Base-by-base conservation (phyloP, 2,113 vertebrate genomes). In the Thoracochromis brauschi region DNA sequence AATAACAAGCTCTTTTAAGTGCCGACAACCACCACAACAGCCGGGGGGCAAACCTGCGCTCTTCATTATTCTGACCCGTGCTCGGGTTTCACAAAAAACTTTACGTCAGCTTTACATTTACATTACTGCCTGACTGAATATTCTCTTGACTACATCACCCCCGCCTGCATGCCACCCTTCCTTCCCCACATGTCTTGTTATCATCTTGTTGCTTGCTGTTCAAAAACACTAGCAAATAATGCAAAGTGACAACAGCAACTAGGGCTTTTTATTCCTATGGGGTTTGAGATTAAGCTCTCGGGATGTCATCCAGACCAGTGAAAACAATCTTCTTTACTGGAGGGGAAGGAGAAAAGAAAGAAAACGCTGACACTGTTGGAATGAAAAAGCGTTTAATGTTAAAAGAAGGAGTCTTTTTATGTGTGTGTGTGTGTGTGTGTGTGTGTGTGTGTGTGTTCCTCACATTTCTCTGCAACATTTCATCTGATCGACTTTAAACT, bases 11-110 rank as follows among this genome's bases (percentile, higher is more conserved):
- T 84, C 65, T 88, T 91, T 85, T 84, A 90, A 88, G 78, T 13
- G 26, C 88, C 84, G 87, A 94, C 92, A 89, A 83, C 49, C 80
- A 84, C 71, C 82, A 92, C 47, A 92, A 93, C 89, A 93, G 87
- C 92, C 81, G 9, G 81, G 60, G 49, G 90, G 87, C 65, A 83
- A 88, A 80, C 60, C 85, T 78, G 91, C 53, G 3, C 16, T 78
- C 31, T 90, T 93, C 71, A 92, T 85, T 88, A 86, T 87, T 90
- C 80, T 91, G 93, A 95, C 92, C 91, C 82, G 13, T 57, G 68
- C 81, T 83, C 2, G 5, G 3, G 68, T 57, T 83, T 83, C 63
- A 85, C 63, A 78, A 78, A 49, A 84, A 87, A 93, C 55, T 58
- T 86, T 88, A 87, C 82, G 17, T 88, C 87, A 84, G 81, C 90